A percentile compares a stretch with the other conserved stretches of the same genome.
These are phyloP conservation scores for Halocaridina rubra DNA, from an alignment of 2,888 invertebrate genomes.

Conservation along the genomic window DNA sequence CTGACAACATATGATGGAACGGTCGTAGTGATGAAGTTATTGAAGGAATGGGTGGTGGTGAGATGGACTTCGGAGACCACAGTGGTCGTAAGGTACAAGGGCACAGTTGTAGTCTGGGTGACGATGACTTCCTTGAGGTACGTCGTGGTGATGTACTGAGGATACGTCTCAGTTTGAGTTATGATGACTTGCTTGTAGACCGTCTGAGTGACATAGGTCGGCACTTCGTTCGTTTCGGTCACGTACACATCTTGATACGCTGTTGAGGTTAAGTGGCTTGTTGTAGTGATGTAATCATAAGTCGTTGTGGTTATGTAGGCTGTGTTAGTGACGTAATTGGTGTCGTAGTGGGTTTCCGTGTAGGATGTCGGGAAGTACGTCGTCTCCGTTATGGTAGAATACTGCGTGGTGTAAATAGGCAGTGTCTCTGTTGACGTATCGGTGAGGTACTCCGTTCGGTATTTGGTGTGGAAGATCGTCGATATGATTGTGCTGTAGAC, in stretches of 20 bases:
- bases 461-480: conserved; percentile 45
- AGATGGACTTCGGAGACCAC: conserved; percentile 35
- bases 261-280: conserved; percentile 20
- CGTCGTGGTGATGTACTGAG: conserved; percentile 49
- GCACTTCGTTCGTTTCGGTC: conserved; percentile 29
- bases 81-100: conserved; percentile 46
- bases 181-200: conserved; percentile 34
- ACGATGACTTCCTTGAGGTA: conserved; percentile 27
- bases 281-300: conserved; percentile 30
- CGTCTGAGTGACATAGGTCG: conserved; percentile 36
- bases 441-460: conserved; percentile 35
- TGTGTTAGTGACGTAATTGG: conserved; percentile 28
- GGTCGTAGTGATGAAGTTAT: conserved; percentile 47
- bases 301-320: conserved; percentile 24
- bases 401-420: conserved; percentile 22
- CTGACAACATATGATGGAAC: conserved; percentile 30
- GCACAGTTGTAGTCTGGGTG: conserved; percentile 45
- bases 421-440: conserved; percentile 4
- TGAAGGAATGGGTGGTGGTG: conserved; percentile 31
- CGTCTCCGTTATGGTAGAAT: conserved; percentile 37
- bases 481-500: conserved; percentile 35
- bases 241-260: conserved; percentile 41
- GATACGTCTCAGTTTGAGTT: conserved; percentile 36
- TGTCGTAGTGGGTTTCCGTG: conserved; percentile 45
- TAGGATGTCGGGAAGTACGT: conserved; percentile 36